Conservation (phyloP, 2,113 vertebrate genomes). For the Equus quagga region DNA sequence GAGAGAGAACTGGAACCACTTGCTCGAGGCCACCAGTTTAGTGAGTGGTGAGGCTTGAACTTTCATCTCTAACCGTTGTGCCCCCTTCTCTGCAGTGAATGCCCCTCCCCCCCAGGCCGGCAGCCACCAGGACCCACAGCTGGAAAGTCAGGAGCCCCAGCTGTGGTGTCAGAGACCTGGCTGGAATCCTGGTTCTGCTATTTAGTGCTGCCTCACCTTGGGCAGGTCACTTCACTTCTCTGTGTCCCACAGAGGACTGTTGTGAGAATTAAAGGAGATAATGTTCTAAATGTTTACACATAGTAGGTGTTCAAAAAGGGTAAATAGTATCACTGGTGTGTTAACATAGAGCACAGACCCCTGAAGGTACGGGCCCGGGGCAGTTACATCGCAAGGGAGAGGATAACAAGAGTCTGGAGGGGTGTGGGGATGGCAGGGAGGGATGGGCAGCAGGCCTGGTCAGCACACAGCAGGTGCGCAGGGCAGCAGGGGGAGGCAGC, state of each 20-base stretch:
- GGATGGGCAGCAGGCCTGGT: background rate
- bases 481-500: background rate
- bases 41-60: background rate
- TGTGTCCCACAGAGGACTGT: background rate
- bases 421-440: background rate
- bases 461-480: background rate
- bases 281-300: background rate
- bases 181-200: background rate
- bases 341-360: background rate
- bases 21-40: background rate
- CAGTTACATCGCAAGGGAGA: background rate
- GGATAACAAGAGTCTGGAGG: too few species aligned
- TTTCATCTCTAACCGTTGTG: background rate
- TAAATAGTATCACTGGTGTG: background rate
- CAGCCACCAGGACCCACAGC: background rate
- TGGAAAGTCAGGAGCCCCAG: too few species aligned
- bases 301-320: background rate
- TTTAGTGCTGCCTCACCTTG: background rate
- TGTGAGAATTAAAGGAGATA: background rate
- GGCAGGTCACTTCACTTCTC: background rate
- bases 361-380: background rate
- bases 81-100: background rate
- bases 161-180: background rate
- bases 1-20: background rate
- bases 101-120: rapidly evolving